phyloP scores from a whole-genome alignment of 2,113 vertebrate species.

The Passer domesticus region DNA sequence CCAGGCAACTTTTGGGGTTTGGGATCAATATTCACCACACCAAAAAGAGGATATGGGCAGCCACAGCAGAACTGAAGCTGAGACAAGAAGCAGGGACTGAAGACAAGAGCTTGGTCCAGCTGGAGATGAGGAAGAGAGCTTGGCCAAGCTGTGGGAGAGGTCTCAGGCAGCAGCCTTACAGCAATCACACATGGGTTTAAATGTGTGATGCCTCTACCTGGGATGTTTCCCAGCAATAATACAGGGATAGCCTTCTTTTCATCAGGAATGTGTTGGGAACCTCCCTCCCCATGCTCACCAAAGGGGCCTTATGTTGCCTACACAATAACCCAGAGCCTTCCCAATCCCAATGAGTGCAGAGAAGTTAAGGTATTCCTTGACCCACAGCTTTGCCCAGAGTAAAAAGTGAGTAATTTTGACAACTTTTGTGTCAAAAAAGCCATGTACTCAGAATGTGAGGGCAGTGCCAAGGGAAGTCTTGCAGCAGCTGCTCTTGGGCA shows the following conservation, averaged over 20 bases:
- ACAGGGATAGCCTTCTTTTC: background rate
- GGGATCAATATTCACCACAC: fast-evolving
- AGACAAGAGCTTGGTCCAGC: background rate
- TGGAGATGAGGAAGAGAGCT: background rate
- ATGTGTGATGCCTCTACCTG: background rate
- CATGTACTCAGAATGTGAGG: fast-evolving
- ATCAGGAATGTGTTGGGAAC: background rate
- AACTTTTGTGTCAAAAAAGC: background rate
- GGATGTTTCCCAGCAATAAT: background rate
- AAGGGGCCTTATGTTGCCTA: background rate
- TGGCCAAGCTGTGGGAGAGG: fast-evolving
- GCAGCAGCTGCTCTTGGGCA: background rate
- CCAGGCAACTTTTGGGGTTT: background rate
- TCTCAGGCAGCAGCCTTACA: background rate
- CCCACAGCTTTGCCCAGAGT: background rate
- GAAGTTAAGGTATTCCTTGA: background rate
- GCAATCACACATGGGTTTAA: background rate
- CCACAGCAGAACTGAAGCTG: background rate
- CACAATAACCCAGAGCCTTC: background rate
- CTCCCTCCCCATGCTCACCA: fast-evolving
- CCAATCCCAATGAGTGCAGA: background rate
- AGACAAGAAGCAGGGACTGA: background rate
- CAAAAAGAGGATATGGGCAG: background rate
- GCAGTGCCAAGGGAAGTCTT: background rate
- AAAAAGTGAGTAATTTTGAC: background rate